Base-by-base conservation (phyloP, 2,113 vertebrate species). In the Phyllostomus discolor region DNA sequence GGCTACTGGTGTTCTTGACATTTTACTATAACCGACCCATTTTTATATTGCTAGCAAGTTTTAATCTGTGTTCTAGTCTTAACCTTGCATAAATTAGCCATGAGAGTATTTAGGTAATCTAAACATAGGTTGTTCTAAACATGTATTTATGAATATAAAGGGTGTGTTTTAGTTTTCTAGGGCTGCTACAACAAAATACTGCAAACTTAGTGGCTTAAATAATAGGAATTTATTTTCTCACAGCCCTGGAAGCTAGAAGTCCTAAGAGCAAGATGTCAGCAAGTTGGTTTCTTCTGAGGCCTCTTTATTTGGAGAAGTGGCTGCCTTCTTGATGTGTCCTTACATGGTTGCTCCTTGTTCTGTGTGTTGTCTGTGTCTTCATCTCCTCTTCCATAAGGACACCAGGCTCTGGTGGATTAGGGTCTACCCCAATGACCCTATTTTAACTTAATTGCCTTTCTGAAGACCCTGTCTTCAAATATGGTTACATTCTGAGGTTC, bases 31-130 rank as follows among this genome's bases (percentile, higher is more conserved):
- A 31, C 38, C 86, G 20, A 66, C 19, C 11, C 14, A n/a, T 83
- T 62, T 92, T 81, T 92, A 64, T 90, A 35, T 84, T 43, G 20
- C 22, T 76, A 46, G 15, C 26, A 73, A 83, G n/a, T 52, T 95
- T 93, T 62, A 50, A 64, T 70, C 11, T 78, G 38, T 76, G 59
- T n/a, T 83, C 22, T 92, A 43, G 22, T 76, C 41, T 12, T 93
- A 69, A 79, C 35, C 88, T 88, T 73, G n/a, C 43, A 78, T 83
- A 93, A 93, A 85, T 86, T 86, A 89, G 41, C 10, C 69, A 85
- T n/a, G 22, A 90, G 80, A 72, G 35, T 89, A 84, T 52, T 90
- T 59, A 84, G 16, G 12, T 70, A 84, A 84, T 52, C 86, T 43
- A 70, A 83, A 93, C 43, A 86, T 43, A 75, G 31, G 31, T 35